Percentiles rank a stretch among this genome's conserved stretches.
Evolutionary conservation across 2,888 invertebrate genomes (phyloP).

Genomic region (Endotricha flammealis): DNA sequence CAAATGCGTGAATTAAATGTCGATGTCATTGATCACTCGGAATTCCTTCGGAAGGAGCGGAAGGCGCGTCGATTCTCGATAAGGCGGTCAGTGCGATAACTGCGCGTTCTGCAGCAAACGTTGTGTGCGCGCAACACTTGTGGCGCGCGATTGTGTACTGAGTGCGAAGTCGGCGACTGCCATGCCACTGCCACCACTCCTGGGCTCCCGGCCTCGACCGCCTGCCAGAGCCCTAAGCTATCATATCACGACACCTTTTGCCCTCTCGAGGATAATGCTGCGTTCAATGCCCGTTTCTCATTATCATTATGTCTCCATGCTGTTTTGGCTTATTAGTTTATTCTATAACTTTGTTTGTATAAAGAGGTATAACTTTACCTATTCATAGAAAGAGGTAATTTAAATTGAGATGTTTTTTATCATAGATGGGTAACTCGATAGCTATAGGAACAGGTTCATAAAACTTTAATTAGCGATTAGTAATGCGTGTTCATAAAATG

Average conservation of each 20-base stretch:
- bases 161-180: slow-evolving; percentile 50
- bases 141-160: slow-evolving; percentile 70
- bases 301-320: slow-evolving; percentile 43
- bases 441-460: slow-evolving; percentile 10
- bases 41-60: slow-evolving; percentile 40
- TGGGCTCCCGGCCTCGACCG: slow-evolving; percentile 66
- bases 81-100: slow-evolving; percentile 45
- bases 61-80: slow-evolving; percentile 46
- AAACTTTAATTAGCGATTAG: slow-evolving; percentile 17
- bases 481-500: slow-evolving; percentile 20
- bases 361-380: neutral
- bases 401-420: neutral
- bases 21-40: slow-evolving; percentile 51
- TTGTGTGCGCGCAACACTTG: slow-evolving; percentile 68
- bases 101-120: slow-evolving; percentile 48
- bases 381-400: neutral
- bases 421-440: neutral
- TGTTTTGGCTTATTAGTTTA: neutral
- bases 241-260: slow-evolving; percentile 64
- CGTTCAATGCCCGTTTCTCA: slow-evolving; percentile 56
- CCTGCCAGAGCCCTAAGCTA: slow-evolving; percentile 53
- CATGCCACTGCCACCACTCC: slow-evolving; percentile 57
- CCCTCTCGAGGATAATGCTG: slow-evolving; percentile 61
- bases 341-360: slow-evolving; percentile 1
- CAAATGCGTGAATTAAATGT: slow-evolving; percentile 37